These are phyloP conservation scores for Tillus elongatus DNA, from an alignment of 2,888 invertebrate species.

Conservation along the genomic window DNA sequence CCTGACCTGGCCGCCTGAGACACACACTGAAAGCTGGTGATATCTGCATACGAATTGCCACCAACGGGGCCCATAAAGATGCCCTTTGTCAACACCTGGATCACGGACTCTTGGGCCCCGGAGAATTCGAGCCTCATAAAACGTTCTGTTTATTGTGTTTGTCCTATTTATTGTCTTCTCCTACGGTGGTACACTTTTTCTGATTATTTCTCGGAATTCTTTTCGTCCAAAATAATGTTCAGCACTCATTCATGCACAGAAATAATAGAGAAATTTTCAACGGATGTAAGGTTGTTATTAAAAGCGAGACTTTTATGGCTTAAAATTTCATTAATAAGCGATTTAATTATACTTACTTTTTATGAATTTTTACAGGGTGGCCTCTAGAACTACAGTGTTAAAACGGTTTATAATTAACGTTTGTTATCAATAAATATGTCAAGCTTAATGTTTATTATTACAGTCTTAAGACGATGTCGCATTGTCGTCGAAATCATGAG, in stretches of 20 bases:
- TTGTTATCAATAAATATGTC: too few species aligned
- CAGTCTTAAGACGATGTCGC: too few species aligned
- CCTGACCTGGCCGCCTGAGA: conserved; percentile 17
- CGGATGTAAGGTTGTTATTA: conserved; percentile 13
- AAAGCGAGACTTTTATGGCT: too few species aligned
- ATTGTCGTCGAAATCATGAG: too few species aligned
- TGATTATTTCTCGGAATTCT: conserved; percentile 31
- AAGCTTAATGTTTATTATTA: too few species aligned
- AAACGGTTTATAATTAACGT: too few species aligned
- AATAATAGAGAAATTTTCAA: conserved; percentile 18
- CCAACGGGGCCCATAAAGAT: conserved; percentile 34
- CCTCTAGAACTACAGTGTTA: too few species aligned
- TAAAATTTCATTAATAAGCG: too few species aligned
- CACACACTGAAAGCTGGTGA: conserved; percentile 16
- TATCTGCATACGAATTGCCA: conserved; percentile 35
- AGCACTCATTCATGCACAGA: conserved; percentile 25
- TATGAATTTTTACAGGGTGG: too few species aligned
- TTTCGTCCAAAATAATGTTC: conserved; percentile 19
- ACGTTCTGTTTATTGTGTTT: conserved; percentile 38
- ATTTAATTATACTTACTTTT: too few species aligned
- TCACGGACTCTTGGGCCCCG: conserved; percentile 28
- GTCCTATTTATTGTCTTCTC: conserved; percentile 36
- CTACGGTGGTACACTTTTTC: conserved; percentile 34
- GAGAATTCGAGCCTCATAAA: conserved; percentile 35
- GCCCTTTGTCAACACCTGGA: conserved; percentile 39